Base-by-base conservation (phyloP, 2,113 vertebrate species). In the Holacanthus passer region DNA sequence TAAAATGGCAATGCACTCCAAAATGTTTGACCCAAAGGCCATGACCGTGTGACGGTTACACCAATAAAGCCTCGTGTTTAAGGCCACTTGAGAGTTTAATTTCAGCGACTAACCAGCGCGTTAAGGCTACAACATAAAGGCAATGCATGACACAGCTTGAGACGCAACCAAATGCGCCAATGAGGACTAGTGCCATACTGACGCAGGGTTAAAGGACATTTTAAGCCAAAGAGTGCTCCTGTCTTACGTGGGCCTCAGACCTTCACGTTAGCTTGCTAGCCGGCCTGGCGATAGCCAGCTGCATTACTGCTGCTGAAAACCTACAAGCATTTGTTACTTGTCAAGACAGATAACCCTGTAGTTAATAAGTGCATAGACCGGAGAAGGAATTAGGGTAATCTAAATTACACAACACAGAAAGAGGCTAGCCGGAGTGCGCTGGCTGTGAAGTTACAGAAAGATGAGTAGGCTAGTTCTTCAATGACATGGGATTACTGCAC, bases 171-270 rank as follows among this genome's bases (percentile, higher is more conserved):
- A 65, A 65, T 13, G 48, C 74, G 27, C 7, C 50, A 71, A 7
- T 4, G 55, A 43, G 58, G 27, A 45, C 45, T 70, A 14, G 62
- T 53, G 63, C 24, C 32, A 27, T 16, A 66, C 69, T 45, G 78
- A 66, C 80, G 82, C 79, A 73, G 68, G 70, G 80, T 84, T 83
- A 83, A 86, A 88, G 88, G 83, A 85, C 89, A 53, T 83, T 68
- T 48, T 48, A 24, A 79, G 62, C 69, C 45, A 20, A 11, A 59
- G 24, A 60, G 68, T 41, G 63, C 58, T 31, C 7, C 70, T 75
- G 45, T 76, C 77, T 80, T 56, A 56, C 63, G 64, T 52, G 90
- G 93, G 93, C 93, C 93, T 81, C 86, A 84, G 89, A 85, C 90
- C 86, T 87, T 66, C 70, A 32, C 17, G 81, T 82, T 93, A 93